Evolutionary conservation across 2,888 invertebrate genomes (phyloP).

Genomic region (Ormia ochracea): DNA sequence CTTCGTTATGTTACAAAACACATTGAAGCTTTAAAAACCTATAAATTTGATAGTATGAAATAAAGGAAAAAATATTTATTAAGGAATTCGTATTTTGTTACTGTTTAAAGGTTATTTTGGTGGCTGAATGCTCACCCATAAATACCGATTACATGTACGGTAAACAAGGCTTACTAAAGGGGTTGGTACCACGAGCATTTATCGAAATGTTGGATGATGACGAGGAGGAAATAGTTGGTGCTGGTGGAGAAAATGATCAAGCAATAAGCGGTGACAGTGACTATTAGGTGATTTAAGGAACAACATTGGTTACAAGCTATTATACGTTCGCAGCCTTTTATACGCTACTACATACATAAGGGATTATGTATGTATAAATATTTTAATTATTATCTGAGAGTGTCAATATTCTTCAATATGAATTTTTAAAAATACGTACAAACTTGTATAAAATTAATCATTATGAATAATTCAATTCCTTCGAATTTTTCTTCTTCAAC

Average conservation of each 20-base stretch:
- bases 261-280: constrained; percentile 58
- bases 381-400: no score
- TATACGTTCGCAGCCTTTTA: not conserved
- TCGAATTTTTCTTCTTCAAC: no score
- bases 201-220: constrained; percentile 80
- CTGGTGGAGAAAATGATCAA: constrained; percentile 64
- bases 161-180: constrained; percentile 83
- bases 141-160: constrained; percentile 87
- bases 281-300: constrained; percentile 64
- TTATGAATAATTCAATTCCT: no score
- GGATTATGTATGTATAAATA: no score
- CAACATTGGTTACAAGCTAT: not conserved
- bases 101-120: constrained; percentile 83
- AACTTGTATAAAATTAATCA: no score
- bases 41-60: no score
- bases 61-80: no score
- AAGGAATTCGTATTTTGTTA: no score
- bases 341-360: not conserved
- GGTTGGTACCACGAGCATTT: constrained; percentile 88
- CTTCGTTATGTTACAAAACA: no score
- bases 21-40: no score
- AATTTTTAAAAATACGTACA: no score
- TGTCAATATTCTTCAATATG: no score
- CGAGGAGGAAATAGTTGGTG: constrained; percentile 11
- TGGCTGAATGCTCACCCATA: constrained; percentile 81